Base-by-base conservation (phyloP, 2,888 invertebrate species). In the Pristionchus arcanus region DNA sequence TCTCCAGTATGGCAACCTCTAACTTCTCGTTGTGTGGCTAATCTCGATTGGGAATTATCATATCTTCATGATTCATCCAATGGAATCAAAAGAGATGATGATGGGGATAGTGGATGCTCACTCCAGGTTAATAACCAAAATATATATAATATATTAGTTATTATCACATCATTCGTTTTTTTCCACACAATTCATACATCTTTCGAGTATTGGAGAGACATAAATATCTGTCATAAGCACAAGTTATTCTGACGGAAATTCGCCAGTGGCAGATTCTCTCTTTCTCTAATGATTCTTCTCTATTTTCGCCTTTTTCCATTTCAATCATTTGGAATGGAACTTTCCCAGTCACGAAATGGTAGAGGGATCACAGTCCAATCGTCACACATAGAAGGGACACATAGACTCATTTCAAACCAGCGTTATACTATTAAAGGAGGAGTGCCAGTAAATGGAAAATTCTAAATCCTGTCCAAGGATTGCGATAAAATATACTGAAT, bases 1-100 rank as follows among this genome's bases (percentile, higher is more conserved):
- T 92, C 92, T 59, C 93, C 93, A 16, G 92, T 93, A 83, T 93
- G 93, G 93, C 92, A 93, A 68, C 93, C 93, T 21, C 68, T 93
- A 37, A 92, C 92, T 25, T 91, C 91, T 21, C 68, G 92, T 53
- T 89, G 91, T 63, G 90, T 93, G 77, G 91, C 92, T 7, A 92
- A 92, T 87, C 90, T 93, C 25, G 92, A 92, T 37, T 92, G 92
- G 92, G 91, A 90, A 71, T 89, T 90, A 34, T 55, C 59, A 2
- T 81, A 89, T 89, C 81, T 89, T 9, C 81, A 81, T 42, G 89
- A 89, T 55, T 34, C 68, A 68, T 28, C 74, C 74, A 77, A 77
- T 77, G 53, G 74, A 55, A 21, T 53, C 2, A 71, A 66, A 28
- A 71, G 88, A 53, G 89, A 89, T 9, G 89, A 89, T 9, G 89